These are phyloP conservation scores for Rhagoletis zephyria DNA, from an alignment of 1,140 invertebrate genomes.

Conservation along the genomic window DNA sequence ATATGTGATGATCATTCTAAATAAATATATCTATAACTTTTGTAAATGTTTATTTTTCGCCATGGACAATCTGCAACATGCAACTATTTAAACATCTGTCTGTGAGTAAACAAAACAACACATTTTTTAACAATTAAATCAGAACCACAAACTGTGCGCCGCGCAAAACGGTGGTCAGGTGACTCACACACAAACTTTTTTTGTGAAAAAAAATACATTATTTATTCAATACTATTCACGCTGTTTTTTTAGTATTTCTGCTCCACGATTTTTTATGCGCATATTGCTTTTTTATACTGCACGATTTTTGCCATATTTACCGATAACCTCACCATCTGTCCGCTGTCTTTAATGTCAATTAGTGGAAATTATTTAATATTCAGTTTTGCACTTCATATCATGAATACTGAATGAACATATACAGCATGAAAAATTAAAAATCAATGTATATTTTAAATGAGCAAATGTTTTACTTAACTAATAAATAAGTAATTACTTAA, in stretches of 20 bases:
- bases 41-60: background rate
- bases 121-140: background rate
- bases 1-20: background rate
- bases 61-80: background rate
- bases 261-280: background rate
- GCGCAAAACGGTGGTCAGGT: background rate
- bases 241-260: background rate
- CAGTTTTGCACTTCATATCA: background rate
- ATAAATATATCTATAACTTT: background rate
- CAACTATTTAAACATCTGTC: background rate
- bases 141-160: background rate
- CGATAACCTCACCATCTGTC: constrained; percentile 8
- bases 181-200: background rate
- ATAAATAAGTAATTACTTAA: background rate
- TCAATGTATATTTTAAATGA: background rate
- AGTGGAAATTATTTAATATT: background rate
- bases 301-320: background rate
- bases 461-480: constrained; percentile 1
- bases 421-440: too few species aligned
- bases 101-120: background rate
- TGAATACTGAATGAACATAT: background rate
- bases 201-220: background rate
- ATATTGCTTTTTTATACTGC: background rate
- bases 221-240: background rate
- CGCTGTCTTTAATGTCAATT: background rate